Evolutionary conservation across 2,113 vertebrate genomes (phyloP).

Genomic region (Poeciliopsis occidentalis): DNA sequence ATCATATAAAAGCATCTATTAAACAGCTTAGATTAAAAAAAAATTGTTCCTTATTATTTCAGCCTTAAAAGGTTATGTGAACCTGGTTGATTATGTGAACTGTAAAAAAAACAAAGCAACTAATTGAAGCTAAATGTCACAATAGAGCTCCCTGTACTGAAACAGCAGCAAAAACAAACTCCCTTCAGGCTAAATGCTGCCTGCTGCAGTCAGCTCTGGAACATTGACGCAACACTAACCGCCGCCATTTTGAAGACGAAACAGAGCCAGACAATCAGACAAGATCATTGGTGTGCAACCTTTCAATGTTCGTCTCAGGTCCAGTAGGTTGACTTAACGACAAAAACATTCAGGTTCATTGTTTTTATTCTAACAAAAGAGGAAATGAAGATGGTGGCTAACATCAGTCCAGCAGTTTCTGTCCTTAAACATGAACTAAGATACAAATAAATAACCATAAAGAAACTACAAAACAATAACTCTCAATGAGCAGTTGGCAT

Average conservation of each 20-base stretch:
- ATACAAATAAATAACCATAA: too few relatives aligned
- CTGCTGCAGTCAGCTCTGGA: conserved; percentile 26
- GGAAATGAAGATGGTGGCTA: too few relatives aligned
- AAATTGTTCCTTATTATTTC: not conserved
- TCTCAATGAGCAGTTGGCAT: too few relatives aligned
- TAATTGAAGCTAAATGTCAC: conserved; percentile 10
- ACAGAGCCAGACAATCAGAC: not conserved
- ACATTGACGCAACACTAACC: not conserved
- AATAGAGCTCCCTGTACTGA: conserved; percentile 29
- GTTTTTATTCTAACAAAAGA: too few relatives aligned
- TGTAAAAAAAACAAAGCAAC: not conserved
- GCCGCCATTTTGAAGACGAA: not conserved
- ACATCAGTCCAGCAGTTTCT: too few relatives aligned
- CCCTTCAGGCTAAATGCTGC: conserved; percentile 16
- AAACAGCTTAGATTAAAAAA: not conserved
- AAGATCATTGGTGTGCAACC: too few relatives aligned
- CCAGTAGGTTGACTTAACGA: too few relatives aligned
- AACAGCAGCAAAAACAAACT: conserved; percentile 43
- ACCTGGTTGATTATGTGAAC: not conserved
- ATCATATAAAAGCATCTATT: not conserved
- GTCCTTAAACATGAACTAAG: too few relatives aligned
- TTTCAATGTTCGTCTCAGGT: too few relatives aligned
- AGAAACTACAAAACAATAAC: too few relatives aligned
- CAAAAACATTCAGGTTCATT: too few relatives aligned
- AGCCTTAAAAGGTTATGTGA: not conserved